Evolutionary conservation across 2,888 invertebrate genomes (phyloP).

Genomic region (Chrysolina haemoptera): DNA sequence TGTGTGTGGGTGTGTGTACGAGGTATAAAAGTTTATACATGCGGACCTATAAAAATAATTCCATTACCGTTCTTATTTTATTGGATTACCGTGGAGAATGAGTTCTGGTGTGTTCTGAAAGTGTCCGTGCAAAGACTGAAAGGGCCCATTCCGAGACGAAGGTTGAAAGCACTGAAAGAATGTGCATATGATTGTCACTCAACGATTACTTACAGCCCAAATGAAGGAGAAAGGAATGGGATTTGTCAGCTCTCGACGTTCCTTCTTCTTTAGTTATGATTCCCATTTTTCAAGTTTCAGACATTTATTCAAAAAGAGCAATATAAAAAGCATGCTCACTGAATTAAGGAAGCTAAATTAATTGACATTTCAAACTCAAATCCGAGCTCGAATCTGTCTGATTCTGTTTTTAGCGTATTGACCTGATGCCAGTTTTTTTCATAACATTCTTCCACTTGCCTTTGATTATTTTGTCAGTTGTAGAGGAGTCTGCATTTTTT

Average conservation of each 20-base stretch:
- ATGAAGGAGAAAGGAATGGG: no score
- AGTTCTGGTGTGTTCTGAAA: constrained; percentile 1
- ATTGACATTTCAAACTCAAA: no score
- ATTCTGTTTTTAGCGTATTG: no score
- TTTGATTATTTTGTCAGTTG: no score
- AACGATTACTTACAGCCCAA: neutral
- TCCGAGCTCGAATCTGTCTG: no score
- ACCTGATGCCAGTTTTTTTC: no score
- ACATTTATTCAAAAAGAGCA: no score
- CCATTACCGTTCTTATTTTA: constrained; percentile 28
- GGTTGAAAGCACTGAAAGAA: neutral
- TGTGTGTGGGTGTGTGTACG: constrained; percentile 27
- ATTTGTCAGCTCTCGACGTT: neutral
- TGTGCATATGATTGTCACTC: neutral
- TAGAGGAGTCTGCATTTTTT: no score
- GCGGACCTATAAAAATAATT: constrained; percentile 36
- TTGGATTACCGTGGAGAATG: constrained; percentile 17
- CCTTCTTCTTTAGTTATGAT: neutral
- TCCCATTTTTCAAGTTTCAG: neutral
- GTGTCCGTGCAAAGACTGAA: neutral
- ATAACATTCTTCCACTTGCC: no score
- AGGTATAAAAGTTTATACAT: constrained; percentile 39
- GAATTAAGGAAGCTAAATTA: no score
- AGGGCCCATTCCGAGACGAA: neutral
- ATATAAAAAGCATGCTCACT: no score